Evolutionary conservation across 1,140 invertebrate genomes (phyloP), one percentile per base, ranked within the genome.

Genomic region (Micrasema minimum): DNA sequence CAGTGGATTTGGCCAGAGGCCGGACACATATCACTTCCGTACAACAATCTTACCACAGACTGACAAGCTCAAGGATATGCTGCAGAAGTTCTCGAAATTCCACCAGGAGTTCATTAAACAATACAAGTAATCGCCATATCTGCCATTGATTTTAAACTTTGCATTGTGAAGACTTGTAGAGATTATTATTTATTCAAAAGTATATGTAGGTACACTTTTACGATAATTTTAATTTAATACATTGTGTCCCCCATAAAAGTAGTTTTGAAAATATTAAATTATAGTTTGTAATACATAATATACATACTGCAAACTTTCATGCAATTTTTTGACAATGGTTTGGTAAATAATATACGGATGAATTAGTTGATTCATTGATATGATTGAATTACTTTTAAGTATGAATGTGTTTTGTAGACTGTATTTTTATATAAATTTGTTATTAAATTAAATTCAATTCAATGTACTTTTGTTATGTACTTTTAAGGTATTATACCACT

Each of bases 21-120:
- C 93, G 7, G 96, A 95, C 51, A 99, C 98, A 0, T 97, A 91
- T 84, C 97, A 99, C 82, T 99, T 98, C 85, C 91, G 96, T 82
- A 90, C 90, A 53, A 92, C 90, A n/a, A 99, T 99, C 81, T 82
- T 99, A 77, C 97, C 97, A 6, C 94, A 96, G 77, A 90, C 93
- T 1, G 91, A 93, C 0, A 89, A 93, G 77, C 88, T 98, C 18
- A 90, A 91, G 77, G 83, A 85, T 12, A 97, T 99, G 95, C 85
- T 99, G 75, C 86, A 90, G 22, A 90, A 90, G 78, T 93, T 99
- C 79, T 88, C 90, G 76, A 82, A 88, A 66, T 99, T 98, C 87
- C 97, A 99, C 80, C 70, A 86, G 38, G 88, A 92, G 31, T 99
- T 99, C 85, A 83, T 98, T 51, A 85, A 90, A 76, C 88, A 95